Conservation (phyloP, 2,113 vertebrate genomes). For the Procapra przewalskii region DNA sequence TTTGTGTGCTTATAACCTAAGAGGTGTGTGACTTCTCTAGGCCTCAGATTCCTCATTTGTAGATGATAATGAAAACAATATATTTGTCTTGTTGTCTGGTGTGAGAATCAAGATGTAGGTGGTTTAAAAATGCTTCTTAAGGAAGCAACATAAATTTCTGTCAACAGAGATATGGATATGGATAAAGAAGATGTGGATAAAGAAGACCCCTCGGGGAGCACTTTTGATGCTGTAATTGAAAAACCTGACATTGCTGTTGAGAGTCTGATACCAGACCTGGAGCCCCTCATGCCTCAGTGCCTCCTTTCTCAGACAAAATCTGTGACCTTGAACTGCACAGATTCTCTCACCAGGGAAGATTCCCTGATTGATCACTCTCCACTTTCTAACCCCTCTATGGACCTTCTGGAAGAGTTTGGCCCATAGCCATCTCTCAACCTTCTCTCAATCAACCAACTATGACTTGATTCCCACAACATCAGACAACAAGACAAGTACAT, state of each 20-base stretch:
- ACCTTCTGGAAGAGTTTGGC: constrained; percentile 92
- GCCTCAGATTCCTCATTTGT: background rate
- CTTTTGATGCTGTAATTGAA: constrained; percentile 43
- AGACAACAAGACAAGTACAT: background rate
- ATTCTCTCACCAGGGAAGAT: constrained; percentile 90
- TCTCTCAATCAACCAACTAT: background rate
- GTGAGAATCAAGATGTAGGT: background rate
- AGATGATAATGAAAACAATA: background rate
- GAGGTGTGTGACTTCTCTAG: background rate
- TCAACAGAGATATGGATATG: background rate
- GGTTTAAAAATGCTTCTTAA: constrained; percentile 13
- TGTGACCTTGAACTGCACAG: constrained; percentile 86
- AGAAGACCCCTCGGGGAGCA: background rate
- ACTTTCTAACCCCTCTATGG: constrained; percentile 88
- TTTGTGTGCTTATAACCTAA: background rate
- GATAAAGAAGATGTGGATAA: background rate
- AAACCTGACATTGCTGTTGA: constrained; percentile 86
- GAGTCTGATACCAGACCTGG: constrained; percentile 93
- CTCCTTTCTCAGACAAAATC: constrained; percentile 86
- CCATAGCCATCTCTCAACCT: constrained; percentile 82
- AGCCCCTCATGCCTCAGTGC: constrained; percentile 85
- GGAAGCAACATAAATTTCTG: background rate
- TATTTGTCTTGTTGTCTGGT: background rate
- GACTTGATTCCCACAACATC: background rate
- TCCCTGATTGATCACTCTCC: constrained; percentile 92